Percentiles rank a stretch among this genome's conserved stretches.
phyloP scores from a whole-genome alignment of 2,888 invertebrate genomes.

The Xiphydria camelus region DNA sequence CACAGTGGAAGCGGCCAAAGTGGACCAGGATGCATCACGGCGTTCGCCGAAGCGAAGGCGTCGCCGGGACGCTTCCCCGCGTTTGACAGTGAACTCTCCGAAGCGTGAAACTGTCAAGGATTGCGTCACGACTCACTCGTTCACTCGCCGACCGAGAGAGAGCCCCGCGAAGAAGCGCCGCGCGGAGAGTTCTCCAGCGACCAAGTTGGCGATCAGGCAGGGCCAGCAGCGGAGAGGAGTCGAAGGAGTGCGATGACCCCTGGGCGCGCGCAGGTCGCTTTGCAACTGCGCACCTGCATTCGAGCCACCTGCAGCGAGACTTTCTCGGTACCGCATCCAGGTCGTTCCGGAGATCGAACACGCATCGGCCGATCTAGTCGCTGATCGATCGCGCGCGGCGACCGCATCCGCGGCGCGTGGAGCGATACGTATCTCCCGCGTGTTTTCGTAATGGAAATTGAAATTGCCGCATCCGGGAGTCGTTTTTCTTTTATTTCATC shows the following conservation, averaged over 20 bases:
- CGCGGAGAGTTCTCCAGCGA: too few relatives aligned
- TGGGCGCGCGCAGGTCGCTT: neutral
- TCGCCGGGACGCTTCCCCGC: neutral
- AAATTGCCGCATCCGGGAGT: too few relatives aligned
- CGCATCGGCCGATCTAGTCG: neutral
- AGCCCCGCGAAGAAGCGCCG: too few relatives aligned
- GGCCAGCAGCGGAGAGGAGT: neutral
- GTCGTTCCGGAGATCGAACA: neutral
- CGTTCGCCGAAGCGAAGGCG: neutral
- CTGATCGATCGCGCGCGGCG: neutral
- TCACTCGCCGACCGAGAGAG: constrained; percentile 8
- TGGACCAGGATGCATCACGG: neutral
- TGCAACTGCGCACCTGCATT: constrained; percentile 25
- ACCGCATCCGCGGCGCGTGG: neutral
- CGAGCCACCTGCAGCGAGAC: constrained; percentile 28
- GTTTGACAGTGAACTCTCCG: constrained; percentile 29
- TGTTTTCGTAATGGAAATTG: too few relatives aligned
- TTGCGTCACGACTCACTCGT: constrained; percentile 27
- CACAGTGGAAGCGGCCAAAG: too few relatives aligned
- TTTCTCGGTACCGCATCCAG: constrained; percentile 2
- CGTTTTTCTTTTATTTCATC: too few relatives aligned
- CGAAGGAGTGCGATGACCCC: neutral
- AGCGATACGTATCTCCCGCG: too few relatives aligned
- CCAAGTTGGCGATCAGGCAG: too few relatives aligned
- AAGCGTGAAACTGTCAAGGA: constrained; percentile 37